These are phyloP conservation scores for Notarius lentiginosus DNA, from an alignment of 2,113 vertebrate species.

Conservation along the genomic window DNA sequence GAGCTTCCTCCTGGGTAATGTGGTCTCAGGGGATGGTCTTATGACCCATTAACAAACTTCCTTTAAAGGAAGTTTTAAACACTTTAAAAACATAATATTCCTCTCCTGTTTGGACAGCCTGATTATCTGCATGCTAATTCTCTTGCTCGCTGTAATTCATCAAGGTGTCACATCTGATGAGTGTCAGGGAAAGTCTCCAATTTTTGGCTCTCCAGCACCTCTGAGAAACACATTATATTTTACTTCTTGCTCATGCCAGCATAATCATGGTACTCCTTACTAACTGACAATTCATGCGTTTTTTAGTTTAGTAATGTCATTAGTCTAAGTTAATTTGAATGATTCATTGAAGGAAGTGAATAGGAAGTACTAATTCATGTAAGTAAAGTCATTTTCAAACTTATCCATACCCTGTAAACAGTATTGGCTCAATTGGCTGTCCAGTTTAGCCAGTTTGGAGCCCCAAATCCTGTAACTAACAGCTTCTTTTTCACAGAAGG, in stretches of 20 bases:
- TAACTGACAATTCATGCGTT: not conserved
- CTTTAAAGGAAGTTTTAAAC: slow-evolving; percentile 67
- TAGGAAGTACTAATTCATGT: not conserved
- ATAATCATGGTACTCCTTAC: not conserved
- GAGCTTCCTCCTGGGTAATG: slow-evolving; percentile 67
- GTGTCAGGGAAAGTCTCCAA: slow-evolving; percentile 37
- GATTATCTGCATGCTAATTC: slow-evolving; percentile 75
- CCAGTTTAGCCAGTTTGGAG: not conserved
- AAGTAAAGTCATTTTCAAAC: not conserved
- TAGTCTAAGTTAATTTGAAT: not conserved
- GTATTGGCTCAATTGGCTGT: not conserved
- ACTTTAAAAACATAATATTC: slow-evolving; percentile 69
- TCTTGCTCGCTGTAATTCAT: slow-evolving; percentile 67
- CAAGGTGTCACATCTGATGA: slow-evolving; percentile 67
- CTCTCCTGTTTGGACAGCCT: slow-evolving; percentile 68
- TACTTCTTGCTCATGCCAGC: slow-evolving; percentile 4
- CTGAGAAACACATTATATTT: slow-evolving; percentile 33
- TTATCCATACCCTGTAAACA: not conserved
- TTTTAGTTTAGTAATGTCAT: not conserved
- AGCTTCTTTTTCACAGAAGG: not conserved
- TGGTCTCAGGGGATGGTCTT: slow-evolving; percentile 64
- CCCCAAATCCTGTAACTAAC: not conserved
- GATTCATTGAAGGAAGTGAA: not conserved
- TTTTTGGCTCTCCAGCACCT: slow-evolving; percentile 29
- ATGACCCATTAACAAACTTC: slow-evolving; percentile 71